Percentiles rank a stretch among this genome's conserved stretches.
These are phyloP conservation scores for Caerostris darwini DNA, from an alignment of 1,140 invertebrate genomes.

Conservation along the genomic window DNA sequence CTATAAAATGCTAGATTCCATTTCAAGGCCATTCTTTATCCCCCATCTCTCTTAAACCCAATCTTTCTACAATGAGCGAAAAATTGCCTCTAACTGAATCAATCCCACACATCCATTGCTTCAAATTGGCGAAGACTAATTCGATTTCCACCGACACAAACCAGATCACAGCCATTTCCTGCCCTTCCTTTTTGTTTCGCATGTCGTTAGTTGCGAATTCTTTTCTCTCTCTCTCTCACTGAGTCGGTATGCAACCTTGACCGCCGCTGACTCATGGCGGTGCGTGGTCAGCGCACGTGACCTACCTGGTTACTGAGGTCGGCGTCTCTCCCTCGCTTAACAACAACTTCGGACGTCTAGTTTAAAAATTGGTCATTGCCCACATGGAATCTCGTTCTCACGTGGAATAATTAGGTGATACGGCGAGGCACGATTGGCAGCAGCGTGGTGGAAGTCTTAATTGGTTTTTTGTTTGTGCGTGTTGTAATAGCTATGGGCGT, in stretches of 20 bases:
- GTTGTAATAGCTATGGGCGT: too few species aligned
- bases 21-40: too few species aligned
- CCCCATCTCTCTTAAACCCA: too few species aligned
- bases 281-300: constrained; percentile 40
- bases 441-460: too few species aligned
- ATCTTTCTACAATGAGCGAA: too few species aligned
- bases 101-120: neutral
- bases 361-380: neutral
- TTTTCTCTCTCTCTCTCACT: neutral
- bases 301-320: neutral
- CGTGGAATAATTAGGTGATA: too few species aligned
- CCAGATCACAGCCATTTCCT: neutral
- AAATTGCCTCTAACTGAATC: neutral
- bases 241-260: constrained; percentile 59
- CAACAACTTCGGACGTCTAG: neutral
- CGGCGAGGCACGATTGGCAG: too few species aligned
- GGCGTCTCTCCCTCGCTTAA: neutral
- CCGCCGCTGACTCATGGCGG: constrained; percentile 46
- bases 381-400: neutral
- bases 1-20: too few species aligned
- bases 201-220: neutral
- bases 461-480: too few species aligned
- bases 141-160: constrained; percentile 5
- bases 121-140: neutral
- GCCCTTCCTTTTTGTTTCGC: neutral